A percentile compares a stretch with the other conserved stretches of the same genome.
Conservation (phyloP, 92 coral and sea anemone species). For the Micromussa lordhowensis region DNA sequence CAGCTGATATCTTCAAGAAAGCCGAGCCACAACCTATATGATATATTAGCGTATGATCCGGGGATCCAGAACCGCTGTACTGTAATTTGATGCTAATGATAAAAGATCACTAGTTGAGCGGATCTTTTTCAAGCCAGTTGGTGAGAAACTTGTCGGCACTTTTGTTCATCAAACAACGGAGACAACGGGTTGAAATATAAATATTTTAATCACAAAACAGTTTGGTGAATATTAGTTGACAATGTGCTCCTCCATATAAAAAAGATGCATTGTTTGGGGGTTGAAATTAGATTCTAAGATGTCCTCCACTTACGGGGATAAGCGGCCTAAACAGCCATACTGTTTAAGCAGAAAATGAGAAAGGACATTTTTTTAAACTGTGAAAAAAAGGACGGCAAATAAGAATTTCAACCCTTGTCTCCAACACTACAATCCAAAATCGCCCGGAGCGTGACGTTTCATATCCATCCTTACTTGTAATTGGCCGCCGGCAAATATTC, state of each 20-base stretch:
- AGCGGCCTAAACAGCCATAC: neutral
- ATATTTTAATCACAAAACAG: constrained; percentile 34
- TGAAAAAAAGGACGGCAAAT: neutral
- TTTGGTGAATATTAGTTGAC: constrained; percentile 23
- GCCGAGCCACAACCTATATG: neutral
- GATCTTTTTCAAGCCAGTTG: constrained; percentile 26
- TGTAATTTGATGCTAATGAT: constrained; percentile 8
- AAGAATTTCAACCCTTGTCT: neutral
- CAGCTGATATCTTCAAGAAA: neutral
- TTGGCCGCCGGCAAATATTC: neutral
- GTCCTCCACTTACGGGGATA: neutral
- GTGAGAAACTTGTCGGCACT: constrained; percentile 47
- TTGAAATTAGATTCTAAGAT: neutral
- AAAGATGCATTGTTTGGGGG: constrained; percentile 23
- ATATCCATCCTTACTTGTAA: neutral
- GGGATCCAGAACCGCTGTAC: neutral
- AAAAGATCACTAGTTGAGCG: constrained; percentile 20
- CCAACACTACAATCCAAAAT: neutral
- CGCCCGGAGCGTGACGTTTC: neutral
- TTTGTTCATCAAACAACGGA: constrained; percentile 36
- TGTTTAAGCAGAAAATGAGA: neutral
- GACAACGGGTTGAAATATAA: constrained; percentile 40
- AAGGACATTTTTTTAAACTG: neutral
- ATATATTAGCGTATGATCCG: neutral
- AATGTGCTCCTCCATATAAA: constrained; percentile 12